Evolutionary conservation across 2,888 invertebrate species (phyloP).

Genomic region (Netelia melanura): DNA sequence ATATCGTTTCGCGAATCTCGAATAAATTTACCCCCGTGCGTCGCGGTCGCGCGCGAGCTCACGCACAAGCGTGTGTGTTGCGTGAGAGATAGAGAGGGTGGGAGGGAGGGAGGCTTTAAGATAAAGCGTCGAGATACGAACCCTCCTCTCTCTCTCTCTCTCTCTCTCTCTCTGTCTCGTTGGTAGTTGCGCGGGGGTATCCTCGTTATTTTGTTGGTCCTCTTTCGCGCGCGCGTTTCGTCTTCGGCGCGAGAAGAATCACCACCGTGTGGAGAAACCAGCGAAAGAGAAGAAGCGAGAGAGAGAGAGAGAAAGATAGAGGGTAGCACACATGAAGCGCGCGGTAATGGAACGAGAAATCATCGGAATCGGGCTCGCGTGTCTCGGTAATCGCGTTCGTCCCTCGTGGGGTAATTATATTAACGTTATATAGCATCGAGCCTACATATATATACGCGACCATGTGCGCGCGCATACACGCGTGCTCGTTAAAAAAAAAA

Average conservation of each 20-base stretch:
- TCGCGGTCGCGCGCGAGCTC: conserved; percentile 38
- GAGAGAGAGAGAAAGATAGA: background rate
- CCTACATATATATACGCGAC: background rate
- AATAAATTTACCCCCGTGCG: conserved; percentile 62
- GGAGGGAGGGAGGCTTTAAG: conserved; percentile 65
- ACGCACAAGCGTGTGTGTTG: conserved; percentile 11
- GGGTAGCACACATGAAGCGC: conserved; percentile 24
- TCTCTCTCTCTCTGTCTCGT: conserved; percentile 36
- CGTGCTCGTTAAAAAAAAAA: background rate
- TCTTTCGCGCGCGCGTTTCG: conserved; percentile 36
- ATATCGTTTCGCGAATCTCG: conserved; percentile 63
- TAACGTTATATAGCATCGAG: conserved; percentile 51
- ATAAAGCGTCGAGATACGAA: conserved; percentile 70
- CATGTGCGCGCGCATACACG: background rate
- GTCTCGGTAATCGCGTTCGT: conserved; percentile 67
- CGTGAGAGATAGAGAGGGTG: conserved; percentile 26
- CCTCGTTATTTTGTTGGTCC: conserved; percentile 67
- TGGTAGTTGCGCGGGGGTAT: conserved; percentile 62
- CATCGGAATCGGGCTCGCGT: conserved; percentile 69
- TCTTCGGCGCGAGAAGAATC: conserved; percentile 36
- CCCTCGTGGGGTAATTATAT: conserved; percentile 62
- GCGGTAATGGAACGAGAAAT: conserved; percentile 69
- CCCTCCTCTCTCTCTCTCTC: conserved; percentile 29
- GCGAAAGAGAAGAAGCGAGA: conserved; percentile 9
- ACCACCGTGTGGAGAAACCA: conserved; percentile 9